A percentile compares a stretch with the other conserved stretches of the same genome.
These are phyloP conservation scores for Neotoxoptera formosana DNA, from an alignment of 1,140 invertebrate species.

Conservation along the genomic window DNA sequence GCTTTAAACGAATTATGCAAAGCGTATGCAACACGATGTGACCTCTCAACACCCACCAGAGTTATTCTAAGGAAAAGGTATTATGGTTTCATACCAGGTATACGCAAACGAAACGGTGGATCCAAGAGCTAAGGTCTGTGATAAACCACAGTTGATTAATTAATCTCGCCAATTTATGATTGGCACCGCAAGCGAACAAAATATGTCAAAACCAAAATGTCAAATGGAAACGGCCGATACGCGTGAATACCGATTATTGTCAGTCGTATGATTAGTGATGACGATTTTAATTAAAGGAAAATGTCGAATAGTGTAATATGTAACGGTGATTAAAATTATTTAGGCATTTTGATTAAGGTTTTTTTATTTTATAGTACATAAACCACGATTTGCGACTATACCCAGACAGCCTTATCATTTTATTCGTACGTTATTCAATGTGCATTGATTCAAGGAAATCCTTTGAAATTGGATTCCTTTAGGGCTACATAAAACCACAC, in stretches of 20 bases:
- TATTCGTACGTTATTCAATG: background rate
- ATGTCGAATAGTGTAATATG: background rate
- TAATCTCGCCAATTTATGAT: background rate
- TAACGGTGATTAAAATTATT: background rate
- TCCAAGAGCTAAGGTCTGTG: background rate
- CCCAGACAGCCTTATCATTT: background rate
- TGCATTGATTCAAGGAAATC: conserved; percentile 20
- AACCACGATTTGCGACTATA: background rate
- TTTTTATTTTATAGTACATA: background rate
- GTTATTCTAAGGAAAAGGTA: background rate
- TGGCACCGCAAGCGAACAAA: background rate
- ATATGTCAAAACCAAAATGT: background rate
- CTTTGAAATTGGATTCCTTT: conserved; percentile 26
- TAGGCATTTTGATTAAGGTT: background rate
- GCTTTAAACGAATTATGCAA: background rate
- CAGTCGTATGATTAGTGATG: background rate
- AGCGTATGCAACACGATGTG: background rate
- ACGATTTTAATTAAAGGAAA: background rate
- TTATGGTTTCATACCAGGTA: background rate
- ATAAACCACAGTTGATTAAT: background rate
- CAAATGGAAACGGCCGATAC: background rate
- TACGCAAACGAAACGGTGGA: no score
- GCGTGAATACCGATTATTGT: background rate
- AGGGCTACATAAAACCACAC: background rate
- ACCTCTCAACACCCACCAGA: background rate